Evolutionary conservation across 1,140 invertebrate genomes (phyloP).

Genomic region (Philotrypesis tridentata): DNA sequence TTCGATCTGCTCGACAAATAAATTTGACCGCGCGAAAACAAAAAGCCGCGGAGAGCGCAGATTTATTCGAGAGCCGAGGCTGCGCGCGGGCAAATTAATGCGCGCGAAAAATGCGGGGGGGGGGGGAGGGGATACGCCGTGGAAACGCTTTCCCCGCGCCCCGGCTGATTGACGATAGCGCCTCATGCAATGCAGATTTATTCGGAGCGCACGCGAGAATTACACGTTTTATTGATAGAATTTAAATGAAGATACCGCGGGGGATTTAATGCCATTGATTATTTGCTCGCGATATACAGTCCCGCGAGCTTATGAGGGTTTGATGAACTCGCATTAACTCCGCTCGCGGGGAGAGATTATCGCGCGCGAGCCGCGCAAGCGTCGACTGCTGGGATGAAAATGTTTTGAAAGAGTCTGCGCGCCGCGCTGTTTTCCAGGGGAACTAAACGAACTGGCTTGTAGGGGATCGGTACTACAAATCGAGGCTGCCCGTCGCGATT

Average conservation of each 20-base stretch:
- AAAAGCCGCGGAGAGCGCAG: no score
- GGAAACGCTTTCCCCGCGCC: neutral
- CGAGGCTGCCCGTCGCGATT: neutral
- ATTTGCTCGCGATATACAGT: neutral
- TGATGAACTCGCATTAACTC: neutral
- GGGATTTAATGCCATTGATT: neutral
- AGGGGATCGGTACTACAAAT: neutral
- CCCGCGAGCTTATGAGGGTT: neutral
- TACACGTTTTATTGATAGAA: neutral
- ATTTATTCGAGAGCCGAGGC: neutral
- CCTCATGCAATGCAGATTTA: neutral
- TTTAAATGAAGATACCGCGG: neutral
- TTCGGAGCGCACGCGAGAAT: neutral
- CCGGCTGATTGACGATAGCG: neutral
- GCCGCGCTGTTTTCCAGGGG: neutral
- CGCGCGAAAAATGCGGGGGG: no score
- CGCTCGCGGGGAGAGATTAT: no score
- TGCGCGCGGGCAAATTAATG: no score
- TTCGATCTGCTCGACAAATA: neutral
- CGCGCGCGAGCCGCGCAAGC: no score
- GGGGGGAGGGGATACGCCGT: no score
- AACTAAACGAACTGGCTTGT: neutral
- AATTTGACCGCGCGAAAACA: neutral
- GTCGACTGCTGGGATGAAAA: neutral
- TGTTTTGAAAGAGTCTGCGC: neutral